Conservation (phyloP, 2,797 vertebrate species). For the Megalops cyprinoides region DNA sequence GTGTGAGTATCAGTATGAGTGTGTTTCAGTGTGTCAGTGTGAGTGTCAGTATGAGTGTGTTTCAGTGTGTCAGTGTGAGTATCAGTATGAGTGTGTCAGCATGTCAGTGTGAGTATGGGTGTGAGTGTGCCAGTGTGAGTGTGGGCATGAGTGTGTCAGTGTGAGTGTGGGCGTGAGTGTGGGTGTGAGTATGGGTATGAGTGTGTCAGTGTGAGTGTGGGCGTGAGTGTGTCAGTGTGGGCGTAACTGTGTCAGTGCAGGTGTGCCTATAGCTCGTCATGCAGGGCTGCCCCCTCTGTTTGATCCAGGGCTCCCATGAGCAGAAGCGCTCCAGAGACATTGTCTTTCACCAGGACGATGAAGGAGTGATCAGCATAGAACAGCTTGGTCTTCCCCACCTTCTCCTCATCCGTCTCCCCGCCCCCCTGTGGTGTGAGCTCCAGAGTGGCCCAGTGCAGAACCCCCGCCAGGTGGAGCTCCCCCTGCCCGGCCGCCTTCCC, state of each 20-base stretch:
- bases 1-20: conserved; percentile 34
- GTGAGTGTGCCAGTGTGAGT: conserved; percentile 31
- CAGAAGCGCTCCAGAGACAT: conserved; percentile 60
- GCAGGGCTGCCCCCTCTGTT: conserved; percentile 57
- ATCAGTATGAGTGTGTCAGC: conserved; percentile 44
- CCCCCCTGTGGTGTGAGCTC: conserved; percentile 60
- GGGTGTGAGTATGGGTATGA: conserved; percentile 30
- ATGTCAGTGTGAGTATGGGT: conserved; percentile 36
- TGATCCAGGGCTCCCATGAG: conserved; percentile 69
- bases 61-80: conserved; percentile 56
- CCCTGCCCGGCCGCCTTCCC: conserved; percentile 42
- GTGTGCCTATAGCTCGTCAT: conserved; percentile 64
- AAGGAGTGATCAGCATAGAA: conserved; percentile 71
- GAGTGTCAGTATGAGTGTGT: conserved; percentile 52
- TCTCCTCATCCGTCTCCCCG: conserved; percentile 48
- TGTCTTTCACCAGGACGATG: conserved; percentile 64
- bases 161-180: conserved; percentile 40
- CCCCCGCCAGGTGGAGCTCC: conserved; percentile 58
- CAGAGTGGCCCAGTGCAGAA: conserved; percentile 68
- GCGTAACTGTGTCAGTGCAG: neutral
- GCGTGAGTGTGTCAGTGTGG: conserved; percentile 41
- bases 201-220: conserved; percentile 34
- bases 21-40: neutral
- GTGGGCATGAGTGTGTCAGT: conserved; percentile 38
- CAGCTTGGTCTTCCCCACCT: conserved; percentile 55